Percentiles rank a stretch among this genome's conserved stretches.
phyloP scores from a whole-genome alignment of 1,140 invertebrate genomes.

The Drosophila elegans region DNA sequence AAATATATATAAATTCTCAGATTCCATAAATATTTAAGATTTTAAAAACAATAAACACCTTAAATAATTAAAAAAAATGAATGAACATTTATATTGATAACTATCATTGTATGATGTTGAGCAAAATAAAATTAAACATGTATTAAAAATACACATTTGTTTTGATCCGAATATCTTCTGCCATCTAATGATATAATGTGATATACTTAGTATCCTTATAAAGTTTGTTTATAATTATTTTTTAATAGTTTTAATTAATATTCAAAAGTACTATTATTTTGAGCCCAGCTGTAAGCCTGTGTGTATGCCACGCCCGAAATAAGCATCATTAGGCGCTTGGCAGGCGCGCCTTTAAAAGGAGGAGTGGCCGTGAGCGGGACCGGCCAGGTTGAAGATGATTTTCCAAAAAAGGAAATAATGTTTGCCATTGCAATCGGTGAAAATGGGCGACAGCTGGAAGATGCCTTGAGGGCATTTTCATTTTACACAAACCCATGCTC shows the following conservation, averaged over 20 bases:
- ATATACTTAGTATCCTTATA: too few relatives aligned
- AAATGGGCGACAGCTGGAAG: constrained; percentile 54
- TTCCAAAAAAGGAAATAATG: constrained; percentile 41
- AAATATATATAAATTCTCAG: too few relatives aligned
- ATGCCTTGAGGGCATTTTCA: constrained; percentile 51
- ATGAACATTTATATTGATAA: too few relatives aligned
- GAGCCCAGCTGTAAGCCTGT: neutral
- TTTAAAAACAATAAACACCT: too few relatives aligned
- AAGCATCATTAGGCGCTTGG: constrained; percentile 78
- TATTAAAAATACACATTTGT: too few relatives aligned
- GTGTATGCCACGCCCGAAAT: constrained; percentile 49
- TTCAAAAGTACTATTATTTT: neutral
- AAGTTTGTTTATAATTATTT: neutral
- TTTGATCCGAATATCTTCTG: too few relatives aligned
- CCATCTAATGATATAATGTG: too few relatives aligned
- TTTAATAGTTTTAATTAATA: neutral
- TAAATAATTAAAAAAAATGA: too few relatives aligned
- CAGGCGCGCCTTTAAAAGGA: constrained; percentile 45
- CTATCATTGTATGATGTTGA: too few relatives aligned
- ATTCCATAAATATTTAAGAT: too few relatives aligned
- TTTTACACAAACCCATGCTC: constrained; percentile 40
- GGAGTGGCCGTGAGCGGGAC: constrained; percentile 9
- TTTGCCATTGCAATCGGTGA: constrained; percentile 37
- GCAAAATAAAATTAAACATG: too few relatives aligned
- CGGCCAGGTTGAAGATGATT: constrained; percentile 62